Conservation (phyloP, 2,797 vertebrate species). For the Garrulus glandarius region DNA sequence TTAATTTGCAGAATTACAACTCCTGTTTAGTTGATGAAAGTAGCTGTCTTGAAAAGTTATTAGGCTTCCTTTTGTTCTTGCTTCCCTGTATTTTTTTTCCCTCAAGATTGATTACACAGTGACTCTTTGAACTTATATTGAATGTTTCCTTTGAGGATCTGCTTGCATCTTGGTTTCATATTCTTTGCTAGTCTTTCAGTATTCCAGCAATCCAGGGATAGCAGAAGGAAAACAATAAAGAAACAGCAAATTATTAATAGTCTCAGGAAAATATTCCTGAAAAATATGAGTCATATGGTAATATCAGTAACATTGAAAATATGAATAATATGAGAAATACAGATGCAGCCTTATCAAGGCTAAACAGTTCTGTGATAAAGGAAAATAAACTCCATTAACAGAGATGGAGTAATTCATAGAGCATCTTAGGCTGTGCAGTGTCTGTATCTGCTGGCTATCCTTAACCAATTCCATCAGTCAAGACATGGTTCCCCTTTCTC, state of each 20-base stretch:
- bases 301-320: background rate
- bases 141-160: slow-evolving; percentile 40
- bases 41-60: slow-evolving; percentile 32
- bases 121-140: slow-evolving; percentile 18
- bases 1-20: slow-evolving; percentile 40
- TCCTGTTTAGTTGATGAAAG: slow-evolving; percentile 28
- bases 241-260: background rate
- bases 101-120: slow-evolving; percentile 13
- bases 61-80: slow-evolving; percentile 39
- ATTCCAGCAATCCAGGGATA: background rate
- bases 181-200: background rate
- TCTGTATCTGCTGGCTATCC: background rate
- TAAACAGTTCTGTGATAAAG: background rate
- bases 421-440: background rate
- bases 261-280: background rate
- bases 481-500: background rate
- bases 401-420: background rate
- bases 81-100: background rate
- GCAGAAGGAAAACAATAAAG: background rate
- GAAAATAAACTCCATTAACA: background rate
- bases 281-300: background rate
- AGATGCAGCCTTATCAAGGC: background rate
- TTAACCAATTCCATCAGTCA: slow-evolving; percentile 56
- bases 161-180: background rate
- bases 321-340: background rate